Base-by-base conservation (phyloP, 2,888 invertebrate species). In the Idaea straminata region DNA sequence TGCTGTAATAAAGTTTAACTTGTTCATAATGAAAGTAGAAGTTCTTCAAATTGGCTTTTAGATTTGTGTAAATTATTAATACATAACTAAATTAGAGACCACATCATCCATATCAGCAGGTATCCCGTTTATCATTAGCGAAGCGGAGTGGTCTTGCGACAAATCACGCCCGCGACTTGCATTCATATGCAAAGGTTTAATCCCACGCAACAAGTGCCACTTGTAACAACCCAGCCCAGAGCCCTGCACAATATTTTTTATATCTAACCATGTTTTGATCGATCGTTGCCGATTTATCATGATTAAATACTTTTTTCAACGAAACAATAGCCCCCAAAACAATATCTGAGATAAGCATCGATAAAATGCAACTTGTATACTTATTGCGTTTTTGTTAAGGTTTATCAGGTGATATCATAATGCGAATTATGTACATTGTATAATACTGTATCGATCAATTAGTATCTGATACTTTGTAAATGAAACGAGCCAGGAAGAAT, bases 151-250 rank as follows among this genome's bases (percentile, higher is more conserved):
- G 81, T 81, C 79, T 72, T 73, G 76, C 82, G 75, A 84, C 85
- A 85, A 86, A 86, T 84, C 84, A 84, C 83, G 83, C 77, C 80
- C 76, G 77, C 81, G 73, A 76, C 74, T 74, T 73, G 74, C 74
- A 78, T 85, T 83, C 81, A 79, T 80, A 87, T 86, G 83, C 86
- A 85, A 83, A 83, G 74, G 72, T 77, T 72, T 74, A 78, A 78
- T 83, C 88, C 87, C 84, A 89, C 87, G 87, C 87, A 87, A 85
- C 88, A 85, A 87, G 86, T 85, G 84, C 83, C 83, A 84, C 81
- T 85, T 82, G 47, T 47, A 5, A 77, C 80, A 77, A 73, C 70
- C 69, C 70, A 64, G 66, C 71, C 69, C 62, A 25, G 62, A 58
- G n/a, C 35, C 62, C 10, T 25, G 13, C n/a, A 47, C 35, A 47